Evolutionary conservation across 35 echinoderm and acorn worm species (phyloP).

Genomic region (Heliocidaris erythrogramma): DNA sequence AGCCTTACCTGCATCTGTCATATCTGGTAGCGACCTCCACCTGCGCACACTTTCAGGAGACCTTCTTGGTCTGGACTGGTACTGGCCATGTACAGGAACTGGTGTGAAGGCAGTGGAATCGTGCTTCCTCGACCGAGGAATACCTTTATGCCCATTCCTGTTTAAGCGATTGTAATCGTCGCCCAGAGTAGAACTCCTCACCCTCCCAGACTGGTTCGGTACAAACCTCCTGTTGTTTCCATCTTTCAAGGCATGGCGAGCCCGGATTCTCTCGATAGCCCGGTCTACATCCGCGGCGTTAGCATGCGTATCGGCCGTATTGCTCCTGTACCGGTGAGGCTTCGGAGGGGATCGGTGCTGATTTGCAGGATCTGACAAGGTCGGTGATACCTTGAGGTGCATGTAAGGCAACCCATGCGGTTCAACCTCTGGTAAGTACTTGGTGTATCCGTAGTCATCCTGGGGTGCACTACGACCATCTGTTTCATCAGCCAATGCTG

Average conservation of each 20-base stretch:
- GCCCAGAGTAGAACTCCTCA: background rate
- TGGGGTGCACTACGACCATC: slow-evolving; percentile 12
- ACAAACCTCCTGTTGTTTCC: slow-evolving; percentile 15
- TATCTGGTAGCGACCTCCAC: slow-evolving; percentile 44
- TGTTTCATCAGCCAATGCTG: background rate
- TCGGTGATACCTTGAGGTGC: background rate
- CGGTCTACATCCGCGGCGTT: background rate
- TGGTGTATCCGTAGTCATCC: slow-evolving; percentile 23
- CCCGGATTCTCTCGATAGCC: background rate
- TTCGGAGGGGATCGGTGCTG: background rate
- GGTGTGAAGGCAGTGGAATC: slow-evolving; percentile 15
- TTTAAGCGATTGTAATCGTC: background rate
- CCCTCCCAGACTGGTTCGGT: slow-evolving; percentile 17
- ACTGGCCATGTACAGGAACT: background rate
- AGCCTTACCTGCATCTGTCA: background rate
- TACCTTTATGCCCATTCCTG: slow-evolving; percentile 18
- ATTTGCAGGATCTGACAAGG: background rate
- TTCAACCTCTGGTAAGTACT: background rate
- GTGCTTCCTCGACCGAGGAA: slow-evolving; percentile 23
- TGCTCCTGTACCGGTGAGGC: slow-evolving; percentile 24
- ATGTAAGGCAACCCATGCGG: background rate
- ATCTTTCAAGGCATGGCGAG: background rate
- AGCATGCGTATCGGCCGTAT: slow-evolving; percentile 25
- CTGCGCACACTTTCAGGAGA: slow-evolving; percentile 15
- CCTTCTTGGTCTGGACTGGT: background rate